Evolutionary conservation across 37 sponge, comb jelly and placozoan species (phyloP).

Genomic region (Ianthella basta): DNA sequence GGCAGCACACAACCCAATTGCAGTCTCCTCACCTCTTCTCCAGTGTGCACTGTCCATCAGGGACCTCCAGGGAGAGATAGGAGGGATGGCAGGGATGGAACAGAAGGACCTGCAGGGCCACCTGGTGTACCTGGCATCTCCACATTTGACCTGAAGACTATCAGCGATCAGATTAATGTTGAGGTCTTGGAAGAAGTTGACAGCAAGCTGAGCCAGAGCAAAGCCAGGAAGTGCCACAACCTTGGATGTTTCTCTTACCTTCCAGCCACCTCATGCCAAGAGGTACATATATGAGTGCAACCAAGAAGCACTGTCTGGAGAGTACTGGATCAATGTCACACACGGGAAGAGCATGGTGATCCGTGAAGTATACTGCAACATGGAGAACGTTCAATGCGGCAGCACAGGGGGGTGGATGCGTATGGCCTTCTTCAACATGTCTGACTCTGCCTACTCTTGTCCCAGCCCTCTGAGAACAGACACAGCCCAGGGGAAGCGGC

Average conservation of each 20-base stretch:
- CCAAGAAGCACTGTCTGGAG: background rate
- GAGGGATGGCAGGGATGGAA: background rate
- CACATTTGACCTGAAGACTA: background rate
- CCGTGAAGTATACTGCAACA: conserved; percentile 1
- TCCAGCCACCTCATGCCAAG: background rate
- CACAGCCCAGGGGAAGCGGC: conserved; percentile 5
- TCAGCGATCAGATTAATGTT: background rate
- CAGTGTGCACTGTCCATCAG: background rate
- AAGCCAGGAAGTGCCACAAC: background rate
- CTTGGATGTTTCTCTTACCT: background rate
- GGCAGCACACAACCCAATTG: too few relatives aligned
- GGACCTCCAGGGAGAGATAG: conserved; percentile 17
- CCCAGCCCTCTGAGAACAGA: background rate
- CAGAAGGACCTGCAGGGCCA: background rate
- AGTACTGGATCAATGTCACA: background rate
- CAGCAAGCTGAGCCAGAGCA: too few relatives aligned
- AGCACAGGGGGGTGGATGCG: background rate
- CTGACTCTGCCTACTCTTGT: background rate
- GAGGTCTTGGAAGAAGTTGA: background rate
- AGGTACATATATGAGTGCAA: background rate
- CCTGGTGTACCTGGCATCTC: background rate
- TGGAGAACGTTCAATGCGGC: background rate
- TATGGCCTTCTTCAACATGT: conserved; percentile 16
- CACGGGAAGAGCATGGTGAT: background rate
- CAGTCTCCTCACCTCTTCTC: too few relatives aligned